Base-by-base conservation (phyloP, 2,888 invertebrate genomes). In the Taenaris catops region DNA sequence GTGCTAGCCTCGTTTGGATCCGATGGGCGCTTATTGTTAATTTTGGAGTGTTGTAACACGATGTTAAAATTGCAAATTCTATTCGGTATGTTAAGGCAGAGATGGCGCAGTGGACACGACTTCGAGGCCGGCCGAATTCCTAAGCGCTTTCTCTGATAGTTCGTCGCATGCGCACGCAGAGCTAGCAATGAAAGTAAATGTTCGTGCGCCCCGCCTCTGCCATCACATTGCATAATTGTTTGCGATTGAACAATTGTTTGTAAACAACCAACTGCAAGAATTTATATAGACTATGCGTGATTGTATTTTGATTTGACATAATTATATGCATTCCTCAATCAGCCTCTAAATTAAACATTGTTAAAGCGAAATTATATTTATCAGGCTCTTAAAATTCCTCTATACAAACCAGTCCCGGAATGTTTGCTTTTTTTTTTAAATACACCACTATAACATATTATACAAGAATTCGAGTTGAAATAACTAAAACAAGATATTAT, bases 181-280 rank as follows among this genome's bases (percentile, higher is more conserved):
- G 68, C 54, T 58, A 58, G 54, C 69, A 83, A 72, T 64, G 86
- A 86, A 84, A 84, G 86, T 81, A 81, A 83, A 73, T 63, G 75
- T 67, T 55, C 50, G 45, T 38, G 60, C 62, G 38, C 46, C 44
- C 62, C 62, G 66, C 58, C 63, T 63, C 71, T 79, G 83, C 81
- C 83, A 73, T 73, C 70, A 53, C 50, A 55, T 86, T 84, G 81
- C 83, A 81, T 84, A 84, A 83, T 80, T 83, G 80, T 64, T 63
- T 61, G 66, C 79, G 65, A 74, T 71, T 70, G 66, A 48, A 72
- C 66, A 65, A 78, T 75, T 86, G 84, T 84, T 84, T 84, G 80
- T 81, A 83, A 84, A 84, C 81, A 84, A 61, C 64, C 59, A 67
- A 72, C 71, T 11, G 29, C 57, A 59, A 64, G 64, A 66, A 57